phyloP scores from a whole-genome alignment of 2,113 vertebrate genomes.

The Rhabdornis inornatus region DNA sequence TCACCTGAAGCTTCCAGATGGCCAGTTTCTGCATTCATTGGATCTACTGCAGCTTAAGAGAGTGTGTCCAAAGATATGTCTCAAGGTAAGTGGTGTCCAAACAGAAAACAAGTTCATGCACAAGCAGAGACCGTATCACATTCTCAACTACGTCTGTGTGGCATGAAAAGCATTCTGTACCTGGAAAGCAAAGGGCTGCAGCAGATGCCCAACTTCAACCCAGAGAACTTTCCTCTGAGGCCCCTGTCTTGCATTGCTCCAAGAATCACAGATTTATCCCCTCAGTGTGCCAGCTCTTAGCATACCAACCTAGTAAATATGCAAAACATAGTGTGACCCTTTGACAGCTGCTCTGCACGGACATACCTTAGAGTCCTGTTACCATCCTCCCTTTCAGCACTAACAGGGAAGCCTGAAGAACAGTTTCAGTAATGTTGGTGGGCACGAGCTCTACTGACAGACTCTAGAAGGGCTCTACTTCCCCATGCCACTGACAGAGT shows the following conservation, averaged over 20 bases:
- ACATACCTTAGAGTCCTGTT: not conserved
- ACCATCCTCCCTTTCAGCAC: not conserved
- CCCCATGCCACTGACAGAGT: not conserved
- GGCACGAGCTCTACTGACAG: rapidly evolving
- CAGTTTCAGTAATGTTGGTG: not conserved
- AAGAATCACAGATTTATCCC: not conserved
- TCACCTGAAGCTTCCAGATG: not conserved
- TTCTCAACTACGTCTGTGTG: not conserved
- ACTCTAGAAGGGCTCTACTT: not conserved
- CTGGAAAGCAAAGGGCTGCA: not conserved
- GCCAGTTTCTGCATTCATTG: not conserved
- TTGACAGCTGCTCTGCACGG: not conserved
- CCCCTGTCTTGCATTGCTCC: not conserved
- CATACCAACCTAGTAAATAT: not conserved
- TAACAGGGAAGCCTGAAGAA: not conserved
- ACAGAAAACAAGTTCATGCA: not conserved
- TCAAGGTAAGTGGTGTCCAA: not conserved
- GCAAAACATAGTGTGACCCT: not conserved
- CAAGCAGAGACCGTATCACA: rapidly evolving
- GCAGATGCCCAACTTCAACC: not conserved
- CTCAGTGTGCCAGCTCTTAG: not conserved
- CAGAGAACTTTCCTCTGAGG: not conserved
- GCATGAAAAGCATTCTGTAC: not conserved
- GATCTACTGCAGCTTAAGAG: not conserved
- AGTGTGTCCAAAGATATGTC: not conserved